These are phyloP conservation scores for Dryobates pubescens DNA, from an alignment of 2,797 vertebrate genomes.

Conservation along the genomic window DNA sequence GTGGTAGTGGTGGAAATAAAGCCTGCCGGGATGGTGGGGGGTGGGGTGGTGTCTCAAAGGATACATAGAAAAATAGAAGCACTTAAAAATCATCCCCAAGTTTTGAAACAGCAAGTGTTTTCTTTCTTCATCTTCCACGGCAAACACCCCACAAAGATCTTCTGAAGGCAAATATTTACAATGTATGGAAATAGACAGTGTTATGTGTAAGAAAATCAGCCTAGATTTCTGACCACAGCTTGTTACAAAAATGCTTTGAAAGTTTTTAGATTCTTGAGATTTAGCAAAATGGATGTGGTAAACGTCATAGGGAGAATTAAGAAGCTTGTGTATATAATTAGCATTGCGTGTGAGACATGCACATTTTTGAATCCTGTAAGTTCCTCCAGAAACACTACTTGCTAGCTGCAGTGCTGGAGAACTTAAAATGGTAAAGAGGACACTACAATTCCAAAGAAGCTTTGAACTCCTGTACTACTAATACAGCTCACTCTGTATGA, in stretches of 20 bases:
- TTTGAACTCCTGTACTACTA: constrained; percentile 60
- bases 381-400: constrained; percentile 57
- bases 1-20: neutral
- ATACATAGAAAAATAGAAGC: neutral
- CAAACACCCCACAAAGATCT: constrained; percentile 26
- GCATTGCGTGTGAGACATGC: neutral
- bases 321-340: constrained; percentile 21
- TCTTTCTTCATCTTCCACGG: constrained; percentile 13
- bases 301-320: constrained; percentile 25
- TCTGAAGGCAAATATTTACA: constrained; percentile 47
- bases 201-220: constrained; percentile 60
- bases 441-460: constrained; percentile 65
- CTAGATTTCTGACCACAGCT: constrained; percentile 57
- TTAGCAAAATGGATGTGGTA: constrained; percentile 23
- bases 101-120: constrained; percentile 16
- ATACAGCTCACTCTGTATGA: constrained; percentile 69
- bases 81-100: neutral
- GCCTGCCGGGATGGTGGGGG: neutral
- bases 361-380: constrained; percentile 30
- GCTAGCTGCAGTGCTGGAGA: neutral
- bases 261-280: constrained; percentile 41
- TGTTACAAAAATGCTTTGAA: constrained; percentile 38
- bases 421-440: constrained; percentile 15
- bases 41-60: neutral
- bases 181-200: constrained; percentile 34